These are phyloP conservation scores for Acrocephalus kingi DNA, from an alignment of 2,113 vertebrate genomes.

Conservation along the genomic window DNA sequence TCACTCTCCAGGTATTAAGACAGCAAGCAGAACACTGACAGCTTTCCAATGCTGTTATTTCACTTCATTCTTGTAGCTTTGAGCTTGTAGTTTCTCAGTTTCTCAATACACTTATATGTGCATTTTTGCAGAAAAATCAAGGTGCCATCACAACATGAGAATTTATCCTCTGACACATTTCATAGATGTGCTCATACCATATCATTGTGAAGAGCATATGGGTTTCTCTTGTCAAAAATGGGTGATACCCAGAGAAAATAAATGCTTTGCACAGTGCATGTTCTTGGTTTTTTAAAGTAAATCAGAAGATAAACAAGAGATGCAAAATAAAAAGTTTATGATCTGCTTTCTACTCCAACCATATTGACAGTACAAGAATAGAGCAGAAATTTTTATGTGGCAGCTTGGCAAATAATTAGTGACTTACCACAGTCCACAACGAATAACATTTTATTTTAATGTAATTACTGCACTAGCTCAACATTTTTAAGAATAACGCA, in stretches of 20 bases:
- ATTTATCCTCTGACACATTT: not conserved
- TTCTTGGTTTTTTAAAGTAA: not conserved
- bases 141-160: not conserved
- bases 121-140: not conserved
- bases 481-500: not conserved
- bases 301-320: not conserved
- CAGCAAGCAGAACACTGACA: not conserved
- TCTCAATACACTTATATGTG: not conserved
- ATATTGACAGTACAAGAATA: not conserved
- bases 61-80: not conserved
- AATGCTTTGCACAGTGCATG: not conserved
- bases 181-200: not conserved
- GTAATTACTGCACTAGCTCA: not conserved
- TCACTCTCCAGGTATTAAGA: not conserved
- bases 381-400: not conserved
- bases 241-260: not conserved
- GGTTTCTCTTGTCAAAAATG: not conserved
- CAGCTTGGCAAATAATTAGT: not conserved
- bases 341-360: conserved; percentile 21
- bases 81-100: not conserved
- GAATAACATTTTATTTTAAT: not conserved
- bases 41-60: not conserved
- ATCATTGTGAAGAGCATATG: not conserved
- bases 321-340: not conserved
- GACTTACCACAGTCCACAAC: not conserved